Conservation (phyloP, 2,888 invertebrate species). For the Petrolisthes cinctipes region DNA sequence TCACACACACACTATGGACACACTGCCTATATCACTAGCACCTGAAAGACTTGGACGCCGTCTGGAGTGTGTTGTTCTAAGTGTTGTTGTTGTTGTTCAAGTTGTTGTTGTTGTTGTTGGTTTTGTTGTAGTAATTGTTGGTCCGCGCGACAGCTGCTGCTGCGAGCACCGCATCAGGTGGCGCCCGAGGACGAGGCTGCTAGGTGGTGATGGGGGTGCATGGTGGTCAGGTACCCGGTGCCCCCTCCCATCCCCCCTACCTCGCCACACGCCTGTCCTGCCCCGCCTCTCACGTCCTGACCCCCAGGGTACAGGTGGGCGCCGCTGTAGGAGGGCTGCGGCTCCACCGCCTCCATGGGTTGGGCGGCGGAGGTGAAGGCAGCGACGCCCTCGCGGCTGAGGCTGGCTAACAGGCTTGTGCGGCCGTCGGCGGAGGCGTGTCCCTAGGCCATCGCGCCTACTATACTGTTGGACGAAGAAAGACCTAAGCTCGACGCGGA, state of each 20-base stretch:
- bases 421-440: slow-evolving; percentile 66
- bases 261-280: slow-evolving; percentile 44
- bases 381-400: slow-evolving; percentile 60
- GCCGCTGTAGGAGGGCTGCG: slow-evolving; percentile 58
- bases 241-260: slow-evolving; percentile 40
- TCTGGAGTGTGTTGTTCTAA: slow-evolving; percentile 42
- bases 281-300: slow-evolving; percentile 38
- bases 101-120: too few species aligned
- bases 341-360: slow-evolving; percentile 51
- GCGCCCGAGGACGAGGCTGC: slow-evolving; percentile 52
- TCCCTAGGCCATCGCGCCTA: slow-evolving; percentile 66
- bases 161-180: slow-evolving; percentile 60
- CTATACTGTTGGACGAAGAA: slow-evolving; percentile 64
- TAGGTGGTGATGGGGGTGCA: slow-evolving; percentile 35
- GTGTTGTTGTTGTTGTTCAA: too few species aligned
- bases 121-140: slow-evolving; percentile 5
- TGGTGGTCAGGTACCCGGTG: slow-evolving; percentile 49
- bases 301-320: slow-evolving; percentile 50
- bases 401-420: slow-evolving; percentile 59
- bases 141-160: slow-evolving; percentile 59
- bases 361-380: slow-evolving; percentile 58
- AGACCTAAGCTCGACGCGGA: slow-evolving; percentile 62
- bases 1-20: slow-evolving; percentile 44
- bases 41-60: slow-evolving; percentile 64
- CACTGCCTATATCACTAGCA: slow-evolving; percentile 61